phyloP scores from a whole-genome alignment of 2,113 vertebrate genomes.

The Seriola aureovittata region DNA sequence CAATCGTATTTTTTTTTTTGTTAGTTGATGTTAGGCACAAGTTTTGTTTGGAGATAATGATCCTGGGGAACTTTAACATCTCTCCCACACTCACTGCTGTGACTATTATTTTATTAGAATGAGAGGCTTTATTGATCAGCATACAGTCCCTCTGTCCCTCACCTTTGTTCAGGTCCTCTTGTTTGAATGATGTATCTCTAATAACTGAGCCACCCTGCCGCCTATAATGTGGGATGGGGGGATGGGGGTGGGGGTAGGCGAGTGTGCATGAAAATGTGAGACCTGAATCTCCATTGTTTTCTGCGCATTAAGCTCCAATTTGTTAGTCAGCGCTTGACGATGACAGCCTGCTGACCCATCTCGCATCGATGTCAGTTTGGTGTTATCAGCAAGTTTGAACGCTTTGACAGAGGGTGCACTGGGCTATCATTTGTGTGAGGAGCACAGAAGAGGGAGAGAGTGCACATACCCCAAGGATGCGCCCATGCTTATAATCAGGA shows the following conservation, averaged over 20 bases:
- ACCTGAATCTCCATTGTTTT: constrained; percentile 61
- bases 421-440: constrained; percentile 18
- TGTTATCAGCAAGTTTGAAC: constrained; percentile 44
- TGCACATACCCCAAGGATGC: background rate
- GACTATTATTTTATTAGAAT: constrained; percentile 49
- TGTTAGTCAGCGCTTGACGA: constrained; percentile 54
- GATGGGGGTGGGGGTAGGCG: constrained; percentile 31
- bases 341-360: constrained; percentile 50
- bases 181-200: constrained; percentile 57
- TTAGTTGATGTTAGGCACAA: constrained; percentile 9
- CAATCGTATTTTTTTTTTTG: background rate
- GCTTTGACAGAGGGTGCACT: constrained; percentile 34
- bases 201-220: constrained; percentile 49
- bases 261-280: constrained; percentile 50
- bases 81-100: background rate
- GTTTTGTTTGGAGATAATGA: constrained; percentile 27
- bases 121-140: constrained; percentile 39
- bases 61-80: constrained; percentile 3
- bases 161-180: constrained; percentile 19
- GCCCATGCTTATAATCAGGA: constrained; percentile 43
- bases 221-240: constrained; percentile 38
- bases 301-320: constrained; percentile 61
- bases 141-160: constrained; percentile 1
- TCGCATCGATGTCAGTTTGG: constrained; percentile 31
- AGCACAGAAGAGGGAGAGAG: background rate